phyloP scores from a whole-genome alignment of 2,113 vertebrate genomes.

The Silurus meridionalis region DNA sequence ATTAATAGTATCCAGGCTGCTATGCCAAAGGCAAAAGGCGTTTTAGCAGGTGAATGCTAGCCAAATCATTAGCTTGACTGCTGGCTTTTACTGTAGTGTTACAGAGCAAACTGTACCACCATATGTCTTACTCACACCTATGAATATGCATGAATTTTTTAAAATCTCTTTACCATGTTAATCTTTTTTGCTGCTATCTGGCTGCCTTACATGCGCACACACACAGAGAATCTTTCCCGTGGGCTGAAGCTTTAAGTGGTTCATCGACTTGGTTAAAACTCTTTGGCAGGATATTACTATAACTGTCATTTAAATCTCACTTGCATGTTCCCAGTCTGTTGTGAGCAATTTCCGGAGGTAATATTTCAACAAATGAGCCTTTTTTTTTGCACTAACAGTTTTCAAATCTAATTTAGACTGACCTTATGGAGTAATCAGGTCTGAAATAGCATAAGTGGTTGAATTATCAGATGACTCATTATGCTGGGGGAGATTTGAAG shows the following conservation, averaged over 20 bases:
- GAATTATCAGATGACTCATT: constrained; percentile 38
- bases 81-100: constrained; percentile 14
- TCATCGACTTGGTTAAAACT: constrained; percentile 32
- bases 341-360: constrained; percentile 5
- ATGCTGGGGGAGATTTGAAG: constrained; percentile 10
- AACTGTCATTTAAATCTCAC: constrained; percentile 30
- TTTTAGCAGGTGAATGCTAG: constrained; percentile 26
- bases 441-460: constrained; percentile 32
- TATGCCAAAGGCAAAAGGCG: neutral
- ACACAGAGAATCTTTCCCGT: neutral
- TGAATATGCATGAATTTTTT: constrained; percentile 19
- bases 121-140: neutral
- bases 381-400: constrained; percentile 21
- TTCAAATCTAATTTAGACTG: constrained; percentile 31
- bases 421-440: constrained; percentile 24
- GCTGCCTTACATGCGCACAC: neutral
- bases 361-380: constrained; percentile 21
- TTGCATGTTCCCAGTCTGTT: constrained; percentile 4
- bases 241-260: neutral
- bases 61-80: constrained; percentile 27
- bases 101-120: constrained; percentile 1
- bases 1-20: constrained; percentile 9
- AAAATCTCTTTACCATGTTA: neutral
- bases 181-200: neutral
- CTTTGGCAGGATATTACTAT: constrained; percentile 24